These are phyloP conservation scores for Tenthredo mesomela DNA, from an alignment of 2,888 invertebrate species.

Conservation along the genomic window DNA sequence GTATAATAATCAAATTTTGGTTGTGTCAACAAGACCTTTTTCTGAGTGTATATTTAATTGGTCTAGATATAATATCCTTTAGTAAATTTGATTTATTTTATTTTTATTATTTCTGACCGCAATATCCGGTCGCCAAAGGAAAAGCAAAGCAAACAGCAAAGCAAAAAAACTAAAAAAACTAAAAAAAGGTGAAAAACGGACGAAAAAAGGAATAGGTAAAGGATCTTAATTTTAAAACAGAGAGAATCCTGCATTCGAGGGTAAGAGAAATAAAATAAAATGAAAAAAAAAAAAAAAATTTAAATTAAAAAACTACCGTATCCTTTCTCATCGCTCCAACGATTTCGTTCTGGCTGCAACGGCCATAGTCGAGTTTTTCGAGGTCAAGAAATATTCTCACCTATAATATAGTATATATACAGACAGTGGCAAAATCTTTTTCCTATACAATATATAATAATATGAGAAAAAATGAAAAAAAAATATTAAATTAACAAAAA, in stretches of 20 bases:
- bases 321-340: background rate
- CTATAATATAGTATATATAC: background rate
- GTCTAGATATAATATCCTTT: background rate
- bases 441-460: too few species aligned
- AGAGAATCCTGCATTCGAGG: background rate
- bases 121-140: background rate
- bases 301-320: background rate
- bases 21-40: too few species aligned
- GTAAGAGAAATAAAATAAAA: background rate
- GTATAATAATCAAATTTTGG: too few species aligned
- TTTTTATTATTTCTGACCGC: background rate
- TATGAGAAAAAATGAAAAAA: background rate
- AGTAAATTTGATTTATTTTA: background rate
- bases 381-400: background rate
- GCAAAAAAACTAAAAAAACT: background rate
- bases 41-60: too few species aligned
- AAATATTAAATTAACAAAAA: too few species aligned
- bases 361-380: background rate
- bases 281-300: too few species aligned
- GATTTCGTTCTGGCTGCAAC: background rate
- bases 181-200: background rate
- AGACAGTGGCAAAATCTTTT: background rate
- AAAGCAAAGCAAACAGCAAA: too few species aligned
- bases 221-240: slow-evolving; percentile 35
- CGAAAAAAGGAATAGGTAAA: background rate